Base-by-base conservation (phyloP, 1,140 invertebrate genomes). In the Saxidomus purpurata region DNA sequence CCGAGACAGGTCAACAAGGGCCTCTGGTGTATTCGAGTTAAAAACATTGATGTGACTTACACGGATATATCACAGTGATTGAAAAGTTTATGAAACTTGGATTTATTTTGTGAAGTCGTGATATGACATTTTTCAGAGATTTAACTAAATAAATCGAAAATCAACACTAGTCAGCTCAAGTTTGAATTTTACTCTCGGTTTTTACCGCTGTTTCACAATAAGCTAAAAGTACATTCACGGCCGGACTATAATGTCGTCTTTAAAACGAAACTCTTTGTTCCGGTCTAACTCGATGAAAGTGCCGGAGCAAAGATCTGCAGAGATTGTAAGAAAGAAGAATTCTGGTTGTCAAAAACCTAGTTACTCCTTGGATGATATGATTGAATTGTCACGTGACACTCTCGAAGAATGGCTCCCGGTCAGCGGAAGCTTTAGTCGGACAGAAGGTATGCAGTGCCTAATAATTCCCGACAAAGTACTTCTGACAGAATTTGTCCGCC, bases 401-500 rank as follows among this genome's bases (percentile, higher is more conserved):
- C 13, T 84, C 22, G 17, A 61, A 31, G 82, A 84, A 47, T 84
- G 59, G 81, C 67, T 55, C 19, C 63, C 83, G 25, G n/a, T 2
- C 6, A 11, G 25, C n/a, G 69, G n/a, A 15, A 19, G n/a, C 15
- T 49, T 71, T 6, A 43, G 36, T 6, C 67, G 69, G 34, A 85
- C 67, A 22, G 28, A 71, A 36, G 67, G 67, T 6, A 74, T 76
- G 38, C 83, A 55, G 19, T 85, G 67, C 28, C n/a, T 85, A 34
- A 38, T 85, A 1, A 55, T 85, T 55, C 69, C 83, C 3, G 67
- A 74, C 25, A 22, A 52, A 47, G 47, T 67, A 49, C 34, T 71
- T 36, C 6, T 55, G 13, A 52, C 81, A 15, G 61, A 83, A 49
- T n/a, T 83, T 63, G 43, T 83, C 28, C 63, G n/a, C 47, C 59